Evolutionary conservation across 2,888 invertebrate species (phyloP).

Genomic region (Bombylius major): DNA sequence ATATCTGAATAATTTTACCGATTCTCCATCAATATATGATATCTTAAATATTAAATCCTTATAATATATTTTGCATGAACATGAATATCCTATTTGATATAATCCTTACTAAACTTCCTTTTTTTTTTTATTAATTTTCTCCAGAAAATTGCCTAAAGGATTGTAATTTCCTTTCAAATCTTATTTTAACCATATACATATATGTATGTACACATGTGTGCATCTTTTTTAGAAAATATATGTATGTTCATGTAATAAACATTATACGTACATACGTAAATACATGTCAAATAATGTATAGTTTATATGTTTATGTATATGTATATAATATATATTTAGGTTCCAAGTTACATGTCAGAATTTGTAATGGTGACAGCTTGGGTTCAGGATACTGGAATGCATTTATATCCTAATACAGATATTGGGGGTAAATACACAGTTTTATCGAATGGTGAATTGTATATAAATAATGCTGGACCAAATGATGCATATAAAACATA

Average conservation of each 20-base stretch:
- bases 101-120: no score
- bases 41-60: no score
- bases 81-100: no score
- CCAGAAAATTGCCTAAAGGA: conserved; percentile 2
- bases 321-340: conserved; percentile 27
- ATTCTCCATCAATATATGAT: no score
- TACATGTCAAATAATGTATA: no score
- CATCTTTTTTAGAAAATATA: no score
- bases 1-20: no score
- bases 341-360: conserved; percentile 77
- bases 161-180: conserved; percentile 5
- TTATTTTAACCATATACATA: neutral
- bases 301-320: neutral
- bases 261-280: no score
- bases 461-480: conserved; percentile 66
- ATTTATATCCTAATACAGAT: conserved; percentile 63
- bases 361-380: conserved; percentile 81
- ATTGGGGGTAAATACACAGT: conserved; percentile 66
- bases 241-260: no score
- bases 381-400: conserved; percentile 71
- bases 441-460: conserved; percentile 68
- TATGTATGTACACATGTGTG: neutral
- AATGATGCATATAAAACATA: conserved; percentile 68
- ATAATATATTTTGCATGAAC: no score
- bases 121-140: conserved; percentile 2